phyloP scores from a whole-genome alignment of 2,888 invertebrate species.

The Neoaliturus tenellus region DNA sequence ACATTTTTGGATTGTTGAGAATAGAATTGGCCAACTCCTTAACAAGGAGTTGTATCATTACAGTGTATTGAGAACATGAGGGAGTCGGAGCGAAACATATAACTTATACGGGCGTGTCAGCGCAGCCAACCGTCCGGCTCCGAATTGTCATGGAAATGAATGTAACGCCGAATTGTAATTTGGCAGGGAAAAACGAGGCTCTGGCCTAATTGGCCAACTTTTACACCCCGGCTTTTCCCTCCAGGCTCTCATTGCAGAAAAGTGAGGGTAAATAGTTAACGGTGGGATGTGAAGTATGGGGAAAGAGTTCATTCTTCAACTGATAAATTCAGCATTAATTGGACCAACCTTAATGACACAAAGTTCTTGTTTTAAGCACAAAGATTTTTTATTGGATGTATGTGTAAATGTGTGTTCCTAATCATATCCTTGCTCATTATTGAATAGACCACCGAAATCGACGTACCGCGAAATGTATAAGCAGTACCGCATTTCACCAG shows the following conservation, averaged over 20 bases:
- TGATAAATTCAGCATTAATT: too few species aligned
- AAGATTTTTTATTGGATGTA: too few species aligned
- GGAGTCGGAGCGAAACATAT: constrained; percentile 19
- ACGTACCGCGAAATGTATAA: too few species aligned
- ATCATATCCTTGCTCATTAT: too few species aligned
- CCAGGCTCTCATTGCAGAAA: neutral
- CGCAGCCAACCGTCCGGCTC: constrained; percentile 31
- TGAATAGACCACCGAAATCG: too few species aligned
- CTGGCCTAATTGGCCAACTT: constrained; percentile 34
- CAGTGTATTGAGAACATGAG: neutral
- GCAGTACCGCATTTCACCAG: too few species aligned
- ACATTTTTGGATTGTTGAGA: too few species aligned
- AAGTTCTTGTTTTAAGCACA: too few species aligned
- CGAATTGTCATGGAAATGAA: constrained; percentile 37
- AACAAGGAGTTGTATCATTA: constrained; percentile 20
- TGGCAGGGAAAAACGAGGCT: constrained; percentile 13
- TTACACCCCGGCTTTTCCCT: neutral
- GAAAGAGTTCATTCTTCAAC: too few species aligned
- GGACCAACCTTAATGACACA: too few species aligned
- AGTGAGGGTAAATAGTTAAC: neutral
- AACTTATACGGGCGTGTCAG: constrained; percentile 40
- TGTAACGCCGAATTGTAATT: constrained; percentile 35
- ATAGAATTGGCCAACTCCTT: neutral
- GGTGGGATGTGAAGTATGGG: neutral
- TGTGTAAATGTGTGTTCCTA: too few species aligned